Conservation (phyloP, 2,888 invertebrate species). For the Xestia c-nigrum region DNA sequence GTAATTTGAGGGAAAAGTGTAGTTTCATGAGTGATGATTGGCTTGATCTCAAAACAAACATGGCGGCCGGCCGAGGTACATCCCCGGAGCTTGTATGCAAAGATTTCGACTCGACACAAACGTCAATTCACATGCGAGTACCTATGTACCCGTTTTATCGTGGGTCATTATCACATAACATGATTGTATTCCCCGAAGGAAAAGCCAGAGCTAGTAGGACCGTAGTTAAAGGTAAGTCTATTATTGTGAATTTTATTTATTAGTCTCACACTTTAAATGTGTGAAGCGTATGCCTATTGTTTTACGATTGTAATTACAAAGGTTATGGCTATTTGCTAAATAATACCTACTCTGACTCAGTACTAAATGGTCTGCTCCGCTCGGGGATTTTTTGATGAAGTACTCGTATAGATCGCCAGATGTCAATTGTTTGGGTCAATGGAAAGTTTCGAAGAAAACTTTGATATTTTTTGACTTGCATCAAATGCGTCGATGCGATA, state of each 20-base stretch:
- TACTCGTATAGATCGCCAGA: constrained; percentile 15
- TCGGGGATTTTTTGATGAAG: constrained; percentile 18
- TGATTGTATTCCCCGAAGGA: not conserved
- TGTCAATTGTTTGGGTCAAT: not conserved
- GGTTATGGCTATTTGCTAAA: no score
- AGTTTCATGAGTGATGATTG: not conserved
- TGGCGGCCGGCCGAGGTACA: constrained; percentile 1
- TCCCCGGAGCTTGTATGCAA: not conserved
- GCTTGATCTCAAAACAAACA: not conserved
- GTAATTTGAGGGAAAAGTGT: not conserved
- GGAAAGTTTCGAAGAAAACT: not conserved
- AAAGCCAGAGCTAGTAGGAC: not conserved
- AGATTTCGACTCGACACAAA: not conserved
- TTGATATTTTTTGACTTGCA: not conserved
- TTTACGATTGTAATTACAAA: constrained; percentile 1
- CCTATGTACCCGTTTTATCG: not conserved
- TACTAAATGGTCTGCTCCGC: not conserved
- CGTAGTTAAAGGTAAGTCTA: not conserved
- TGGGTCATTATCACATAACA: not conserved
- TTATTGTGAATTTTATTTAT: constrained; percentile 6
- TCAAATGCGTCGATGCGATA: not conserved
- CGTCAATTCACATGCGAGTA: not conserved
- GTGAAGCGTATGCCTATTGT: constrained; percentile 26
- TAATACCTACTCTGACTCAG: constrained; percentile 14
- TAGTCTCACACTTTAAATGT: not conserved